Conservation (phyloP, 1,140 invertebrate species). For the Drosophila albomicans region DNA sequence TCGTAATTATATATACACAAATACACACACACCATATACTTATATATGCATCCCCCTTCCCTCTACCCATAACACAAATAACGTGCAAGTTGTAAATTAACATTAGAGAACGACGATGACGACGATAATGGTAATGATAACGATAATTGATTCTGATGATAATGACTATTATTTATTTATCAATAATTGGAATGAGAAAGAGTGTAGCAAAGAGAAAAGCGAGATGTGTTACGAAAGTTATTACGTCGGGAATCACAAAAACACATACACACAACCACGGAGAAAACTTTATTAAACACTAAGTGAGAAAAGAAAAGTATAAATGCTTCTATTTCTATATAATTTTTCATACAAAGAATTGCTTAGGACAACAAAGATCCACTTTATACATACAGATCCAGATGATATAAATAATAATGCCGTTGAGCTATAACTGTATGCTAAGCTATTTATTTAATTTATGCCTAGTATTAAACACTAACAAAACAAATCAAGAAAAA, state of each 20-base stretch:
- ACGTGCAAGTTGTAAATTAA: conserved; percentile 74
- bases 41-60: conserved; percentile 46
- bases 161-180: conserved; percentile 65
- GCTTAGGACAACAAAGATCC: conserved; percentile 52
- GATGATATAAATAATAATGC: conserved; percentile 71
- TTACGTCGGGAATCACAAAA: background rate
- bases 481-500: conserved; percentile 22
- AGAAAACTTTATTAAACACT: conserved; percentile 64
- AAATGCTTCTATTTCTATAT: conserved; percentile 63
- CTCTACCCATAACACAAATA: conserved; percentile 29
- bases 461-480: conserved; percentile 75
- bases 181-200: conserved; percentile 18
- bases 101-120: conserved; percentile 41
- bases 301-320: conserved; percentile 45
- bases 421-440: conserved; percentile 75
- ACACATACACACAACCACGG: conserved; percentile 16
- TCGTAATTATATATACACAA: conserved; percentile 39
- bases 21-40: conserved; percentile 32
- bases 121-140: conserved; percentile 37
- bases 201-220: conserved; percentile 3
- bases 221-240: background rate
- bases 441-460: conserved; percentile 83
- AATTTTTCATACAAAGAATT: conserved; percentile 66
- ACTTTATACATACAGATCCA: conserved; percentile 37
- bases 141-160: conserved; percentile 29